Evolutionary conservation across 2,888 invertebrate genomes (phyloP).

Genomic region (Apomyelois bistriatella): DNA sequence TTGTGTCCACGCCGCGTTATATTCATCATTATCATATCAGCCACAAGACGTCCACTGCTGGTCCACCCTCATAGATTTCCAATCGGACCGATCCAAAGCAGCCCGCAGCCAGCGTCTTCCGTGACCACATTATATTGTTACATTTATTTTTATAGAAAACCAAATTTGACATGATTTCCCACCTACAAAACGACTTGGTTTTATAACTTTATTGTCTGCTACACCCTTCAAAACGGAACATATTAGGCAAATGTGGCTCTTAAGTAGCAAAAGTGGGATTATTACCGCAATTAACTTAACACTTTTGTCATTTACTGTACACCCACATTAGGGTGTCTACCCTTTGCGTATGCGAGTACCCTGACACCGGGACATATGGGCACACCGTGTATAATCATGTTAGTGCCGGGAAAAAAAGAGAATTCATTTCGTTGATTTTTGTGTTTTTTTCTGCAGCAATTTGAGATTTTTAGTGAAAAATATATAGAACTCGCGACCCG

Average conservation of each 20-base stretch:
- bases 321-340: slow-evolving; percentile 24
- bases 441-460: background rate
- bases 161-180: background rate
- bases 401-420: slow-evolving; percentile 37
- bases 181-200: background rate
- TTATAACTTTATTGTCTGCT: background rate
- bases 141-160: too few relatives aligned
- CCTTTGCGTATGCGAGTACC: slow-evolving; percentile 17
- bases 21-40: too few relatives aligned
- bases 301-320: slow-evolving; percentile 3
- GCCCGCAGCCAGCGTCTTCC: too few relatives aligned
- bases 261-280: background rate
- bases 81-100: too few relatives aligned
- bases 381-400: slow-evolving; percentile 35
- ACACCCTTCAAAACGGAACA: background rate
- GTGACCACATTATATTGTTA: too few relatives aligned
- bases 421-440: background rate
- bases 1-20: too few relatives aligned
- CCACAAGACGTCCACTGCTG: too few relatives aligned
- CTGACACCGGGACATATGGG: slow-evolving; percentile 30
- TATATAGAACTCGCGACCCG: too few relatives aligned
- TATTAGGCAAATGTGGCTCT: slow-evolving; percentile 6
- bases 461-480: too few relatives aligned
- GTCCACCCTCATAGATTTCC: too few relatives aligned
- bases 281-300: background rate